These are phyloP conservation scores for Apogon hyalosoma DNA, from an alignment of 2,797 vertebrate species.

Conservation along the genomic window DNA sequence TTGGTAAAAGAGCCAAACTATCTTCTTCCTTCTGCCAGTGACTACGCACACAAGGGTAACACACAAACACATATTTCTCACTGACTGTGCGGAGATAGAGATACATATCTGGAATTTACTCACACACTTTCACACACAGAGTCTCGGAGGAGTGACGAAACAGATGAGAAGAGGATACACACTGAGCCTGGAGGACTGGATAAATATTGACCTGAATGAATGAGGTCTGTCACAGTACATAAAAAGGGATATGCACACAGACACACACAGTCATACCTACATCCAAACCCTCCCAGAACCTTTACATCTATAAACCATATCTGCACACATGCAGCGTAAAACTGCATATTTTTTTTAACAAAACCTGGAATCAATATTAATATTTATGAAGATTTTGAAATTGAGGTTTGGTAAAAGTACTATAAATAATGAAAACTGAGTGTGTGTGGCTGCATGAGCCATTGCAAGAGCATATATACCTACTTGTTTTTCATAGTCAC, in stretches of 20 bases:
- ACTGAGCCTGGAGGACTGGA: conserved; percentile 63
- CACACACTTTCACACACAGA: conserved; percentile 15
- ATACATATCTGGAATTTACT: conserved; percentile 54
- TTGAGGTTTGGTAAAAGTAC: conserved; percentile 28
- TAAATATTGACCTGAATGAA: conserved; percentile 80
- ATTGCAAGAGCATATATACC: not conserved
- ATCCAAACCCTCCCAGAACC: conserved; percentile 30
- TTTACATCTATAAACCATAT: conserved; percentile 23
- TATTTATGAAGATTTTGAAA: conserved; percentile 51
- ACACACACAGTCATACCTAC: conserved; percentile 20
- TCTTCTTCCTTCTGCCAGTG: conserved; percentile 31
- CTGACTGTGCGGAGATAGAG: conserved; percentile 19
- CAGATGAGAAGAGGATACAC: conserved; percentile 65
- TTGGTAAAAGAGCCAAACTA: conserved; percentile 32
- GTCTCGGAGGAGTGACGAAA: conserved; percentile 64
- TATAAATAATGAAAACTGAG: conserved; percentile 58
- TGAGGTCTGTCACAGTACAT: conserved; percentile 71
- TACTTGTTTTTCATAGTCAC: not conserved
- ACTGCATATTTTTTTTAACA: conserved; percentile 35
- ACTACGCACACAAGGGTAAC: conserved; percentile 20
- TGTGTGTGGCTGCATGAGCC: conserved; percentile 22
- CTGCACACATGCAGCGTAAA: conserved; percentile 16
- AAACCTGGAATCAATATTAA: conserved; percentile 55
- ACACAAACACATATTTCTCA: conserved; percentile 6
- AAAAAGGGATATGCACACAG: conserved; percentile 39